Evolutionary conservation across 2,797 vertebrate species (phyloP).

Genomic region (Cheirogaleus major): DNA sequence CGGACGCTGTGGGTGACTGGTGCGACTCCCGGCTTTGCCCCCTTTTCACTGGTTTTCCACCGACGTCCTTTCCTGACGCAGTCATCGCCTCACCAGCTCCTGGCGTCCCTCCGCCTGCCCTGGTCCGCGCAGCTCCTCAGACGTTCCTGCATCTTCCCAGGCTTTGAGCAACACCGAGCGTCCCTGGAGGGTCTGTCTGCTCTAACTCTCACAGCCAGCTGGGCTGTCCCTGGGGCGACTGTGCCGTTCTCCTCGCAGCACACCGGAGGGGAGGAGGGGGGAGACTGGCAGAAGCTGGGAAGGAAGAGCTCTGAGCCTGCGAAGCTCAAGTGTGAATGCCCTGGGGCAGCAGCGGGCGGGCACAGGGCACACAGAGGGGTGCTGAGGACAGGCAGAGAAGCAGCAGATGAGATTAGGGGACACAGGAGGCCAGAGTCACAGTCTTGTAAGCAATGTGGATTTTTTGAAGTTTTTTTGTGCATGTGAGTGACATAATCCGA

Average conservation of each 20-base stretch:
- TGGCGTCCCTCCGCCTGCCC: neutral
- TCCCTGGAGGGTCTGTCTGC: neutral
- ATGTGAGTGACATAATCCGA: neutral
- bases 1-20: rapidly evolving
- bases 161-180: neutral
- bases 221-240: neutral
- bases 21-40: neutral
- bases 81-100: too few species aligned
- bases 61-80: rapidly evolving
- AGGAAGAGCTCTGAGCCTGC: neutral
- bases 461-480: neutral
- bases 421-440: rapidly evolving
- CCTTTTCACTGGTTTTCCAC: neutral
- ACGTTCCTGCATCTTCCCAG: neutral
- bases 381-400: rapidly evolving
- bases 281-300: neutral
- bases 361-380: rapidly evolving
- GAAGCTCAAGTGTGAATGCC: neutral
- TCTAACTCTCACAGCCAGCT: rapidly evolving
- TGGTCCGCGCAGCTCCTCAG: neutral
- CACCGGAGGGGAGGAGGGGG: too few species aligned
- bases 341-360: neutral
- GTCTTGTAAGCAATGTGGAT: neutral
- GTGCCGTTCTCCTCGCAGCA: too few species aligned
- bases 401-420: too few species aligned